Percentiles rank a stretch among this genome's conserved stretches.
phyloP scores from a whole-genome alignment of 2,888 invertebrate genomes.

The Epiblema foenella region DNA sequence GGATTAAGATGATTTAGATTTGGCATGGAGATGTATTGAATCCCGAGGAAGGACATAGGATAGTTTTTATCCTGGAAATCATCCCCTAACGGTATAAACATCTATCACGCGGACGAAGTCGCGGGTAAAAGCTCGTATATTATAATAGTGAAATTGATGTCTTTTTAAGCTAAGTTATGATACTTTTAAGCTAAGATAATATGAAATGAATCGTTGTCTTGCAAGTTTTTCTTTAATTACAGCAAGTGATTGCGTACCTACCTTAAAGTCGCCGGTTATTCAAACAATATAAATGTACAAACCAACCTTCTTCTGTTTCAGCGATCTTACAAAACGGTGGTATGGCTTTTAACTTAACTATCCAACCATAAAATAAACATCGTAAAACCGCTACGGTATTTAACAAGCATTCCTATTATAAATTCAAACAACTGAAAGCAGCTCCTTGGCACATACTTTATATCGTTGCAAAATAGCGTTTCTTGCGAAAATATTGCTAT shows the following conservation, averaged over 20 bases:
- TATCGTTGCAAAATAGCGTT: background rate
- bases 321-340: background rate
- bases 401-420: background rate
- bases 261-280: background rate
- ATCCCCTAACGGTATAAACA: too few species aligned
- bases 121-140: too few species aligned
- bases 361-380: conserved; percentile 16
- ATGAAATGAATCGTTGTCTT: too few species aligned
- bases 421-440: conserved; percentile 4
- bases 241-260: background rate
- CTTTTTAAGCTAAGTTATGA: too few species aligned
- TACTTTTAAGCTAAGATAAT: too few species aligned
- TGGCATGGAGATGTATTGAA: too few species aligned
- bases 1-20: too few species aligned
- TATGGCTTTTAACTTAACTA: conserved; percentile 14
- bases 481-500: conserved; percentile 8
- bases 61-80: too few species aligned
- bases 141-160: too few species aligned
- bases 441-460: background rate
- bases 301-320: conserved; percentile 9
- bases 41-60: too few species aligned
- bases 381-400: conserved; percentile 8
- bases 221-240: too few species aligned
- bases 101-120: too few species aligned
- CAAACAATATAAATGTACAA: conserved; percentile 11